These are phyloP conservation scores for Tenrec ecaudatus DNA, from an alignment of 2,113 vertebrate genomes.

Conservation along the genomic window DNA sequence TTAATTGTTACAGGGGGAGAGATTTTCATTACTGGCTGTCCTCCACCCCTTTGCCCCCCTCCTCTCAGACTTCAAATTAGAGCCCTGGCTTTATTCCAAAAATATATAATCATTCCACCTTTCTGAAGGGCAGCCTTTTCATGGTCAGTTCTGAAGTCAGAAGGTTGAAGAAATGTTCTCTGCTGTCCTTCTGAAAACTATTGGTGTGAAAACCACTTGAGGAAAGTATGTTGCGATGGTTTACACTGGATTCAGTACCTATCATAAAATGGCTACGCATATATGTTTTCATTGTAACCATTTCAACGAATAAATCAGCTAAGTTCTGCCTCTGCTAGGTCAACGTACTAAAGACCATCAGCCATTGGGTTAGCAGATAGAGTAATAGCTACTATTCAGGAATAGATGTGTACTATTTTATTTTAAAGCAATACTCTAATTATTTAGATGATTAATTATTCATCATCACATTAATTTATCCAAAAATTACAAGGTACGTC, in stretches of 20 bases:
- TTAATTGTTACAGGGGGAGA: not conserved
- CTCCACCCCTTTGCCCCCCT: not conserved
- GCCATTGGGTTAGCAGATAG: slow-evolving; percentile 27
- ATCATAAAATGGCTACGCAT: not conserved
- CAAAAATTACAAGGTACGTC: not conserved
- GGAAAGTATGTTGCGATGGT: not conserved
- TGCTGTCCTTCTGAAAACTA: slow-evolving; percentile 14
- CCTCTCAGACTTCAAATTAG: not conserved
- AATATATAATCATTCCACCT: not conserved
- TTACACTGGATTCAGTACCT: slow-evolving; percentile 21
- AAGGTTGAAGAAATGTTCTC: not conserved
- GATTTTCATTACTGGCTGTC: not conserved
- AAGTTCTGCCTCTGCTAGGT: not conserved
- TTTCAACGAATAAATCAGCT: slow-evolving; percentile 31
- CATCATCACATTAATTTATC: not conserved
- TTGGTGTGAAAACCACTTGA: not conserved
- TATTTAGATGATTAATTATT: slow-evolving; percentile 8
- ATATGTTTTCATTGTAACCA: slow-evolving; percentile 27
- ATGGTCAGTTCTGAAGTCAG: not conserved
- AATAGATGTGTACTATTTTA: slow-evolving; percentile 40
- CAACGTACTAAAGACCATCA: slow-evolving; percentile 25
- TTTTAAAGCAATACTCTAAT: slow-evolving; percentile 50
- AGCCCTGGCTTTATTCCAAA: not conserved
- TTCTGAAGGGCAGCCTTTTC: not conserved
- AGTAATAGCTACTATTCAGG: not conserved